phyloP scores from a whole-genome alignment of 2,888 invertebrate genomes.

The Pristionchus mayeri region DNA sequence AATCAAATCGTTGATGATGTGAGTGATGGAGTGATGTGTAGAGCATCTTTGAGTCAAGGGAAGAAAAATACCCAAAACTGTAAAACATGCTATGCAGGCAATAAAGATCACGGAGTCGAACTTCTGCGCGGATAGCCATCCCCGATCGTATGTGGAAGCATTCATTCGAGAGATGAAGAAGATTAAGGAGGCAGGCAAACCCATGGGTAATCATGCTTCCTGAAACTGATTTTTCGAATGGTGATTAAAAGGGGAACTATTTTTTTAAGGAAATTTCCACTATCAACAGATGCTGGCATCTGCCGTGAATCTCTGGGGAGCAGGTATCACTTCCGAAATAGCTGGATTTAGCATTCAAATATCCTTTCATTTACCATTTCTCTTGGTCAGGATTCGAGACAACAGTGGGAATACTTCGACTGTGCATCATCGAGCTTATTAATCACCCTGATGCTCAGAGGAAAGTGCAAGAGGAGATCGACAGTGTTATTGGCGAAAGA shows the following conservation, averaged over 20 bases:
- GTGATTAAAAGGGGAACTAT: no score
- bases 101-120: background rate
- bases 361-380: background rate
- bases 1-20: background rate
- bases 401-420: background rate
- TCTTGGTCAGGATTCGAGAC: conserved; percentile 28
- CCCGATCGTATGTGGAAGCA: background rate
- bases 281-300: background rate
- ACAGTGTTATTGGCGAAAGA: background rate
- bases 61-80: background rate
- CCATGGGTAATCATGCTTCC: background rate
- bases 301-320: background rate
- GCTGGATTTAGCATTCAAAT: background rate
- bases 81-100: background rate
- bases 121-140: background rate
- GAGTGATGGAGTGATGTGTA: background rate
- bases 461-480: background rate
- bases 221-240: background rate
- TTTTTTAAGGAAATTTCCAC: background rate
- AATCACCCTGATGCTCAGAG: background rate
- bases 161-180: background rate
- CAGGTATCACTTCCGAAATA: background rate
- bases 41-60: background rate
- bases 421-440: background rate
- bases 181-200: background rate